A percentile compares a stretch with the other conserved stretches of the same genome.
Evolutionary conservation across 2,888 invertebrate genomes (phyloP).

Genomic region (Miltochrista miniata): DNA sequence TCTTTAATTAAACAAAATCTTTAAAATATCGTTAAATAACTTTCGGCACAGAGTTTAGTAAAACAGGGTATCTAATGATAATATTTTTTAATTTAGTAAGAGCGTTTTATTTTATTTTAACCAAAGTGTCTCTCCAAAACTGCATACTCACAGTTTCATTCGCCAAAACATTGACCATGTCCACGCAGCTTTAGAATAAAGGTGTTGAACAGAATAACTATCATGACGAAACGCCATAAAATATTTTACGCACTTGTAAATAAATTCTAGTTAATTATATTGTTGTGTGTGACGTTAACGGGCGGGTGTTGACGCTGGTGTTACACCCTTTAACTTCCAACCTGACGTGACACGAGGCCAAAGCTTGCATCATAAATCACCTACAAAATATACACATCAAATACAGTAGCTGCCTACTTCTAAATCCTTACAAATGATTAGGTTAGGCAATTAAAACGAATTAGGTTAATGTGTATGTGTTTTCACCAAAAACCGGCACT

Average conservation of each 20-base stretch:
- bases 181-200: conserved; percentile 4
- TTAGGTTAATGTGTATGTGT: conserved; percentile 81
- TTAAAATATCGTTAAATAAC: no score
- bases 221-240: conserved; percentile 35
- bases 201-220: conserved; percentile 32
- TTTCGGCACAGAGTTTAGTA: no score
- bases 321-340: conserved; percentile 43
- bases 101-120: no score
- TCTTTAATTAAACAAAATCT: no score
- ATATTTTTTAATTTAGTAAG: no score
- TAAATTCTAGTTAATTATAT: conserved; percentile 42
- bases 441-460: conserved; percentile 79
- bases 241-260: conserved; percentile 41
- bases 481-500: conserved; percentile 61
- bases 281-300: conserved; percentile 41
- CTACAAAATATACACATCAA: conserved; percentile 51
- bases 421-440: conserved; percentile 76
- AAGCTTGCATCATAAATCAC: conserved; percentile 61
- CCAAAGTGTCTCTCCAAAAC: no score
- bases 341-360: conserved; percentile 63
- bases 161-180: no score
- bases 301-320: conserved; percentile 60
- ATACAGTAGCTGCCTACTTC: conserved; percentile 53
- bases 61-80: no score
- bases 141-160: no score